phyloP scores from a whole-genome alignment of 2,113 vertebrate genomes.

The Antennarius striatus region DNA sequence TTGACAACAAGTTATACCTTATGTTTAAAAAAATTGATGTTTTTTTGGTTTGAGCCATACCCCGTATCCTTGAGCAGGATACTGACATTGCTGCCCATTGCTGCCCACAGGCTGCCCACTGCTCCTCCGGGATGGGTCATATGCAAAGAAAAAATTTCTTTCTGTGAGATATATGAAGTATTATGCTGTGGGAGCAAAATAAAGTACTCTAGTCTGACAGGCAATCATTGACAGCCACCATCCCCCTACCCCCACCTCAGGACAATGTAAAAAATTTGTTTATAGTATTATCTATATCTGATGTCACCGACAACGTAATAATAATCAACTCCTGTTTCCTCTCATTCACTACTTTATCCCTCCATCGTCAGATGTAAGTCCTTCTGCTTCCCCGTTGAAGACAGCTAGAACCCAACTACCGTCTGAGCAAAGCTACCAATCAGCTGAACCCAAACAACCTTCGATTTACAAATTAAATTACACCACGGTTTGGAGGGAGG shows the following conservation, averaged over 20 bases:
- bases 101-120: too few species aligned
- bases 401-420: too few species aligned
- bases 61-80: too few species aligned
- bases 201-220: neutral
- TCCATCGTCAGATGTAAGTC: constrained; percentile 3
- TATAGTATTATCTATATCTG: neutral
- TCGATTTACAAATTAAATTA: constrained; percentile 79
- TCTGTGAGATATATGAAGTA: too few species aligned
- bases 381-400: constrained; percentile 56
- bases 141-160: too few species aligned
- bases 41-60: too few species aligned
- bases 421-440: constrained; percentile 68
- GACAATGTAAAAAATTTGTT: neutral
- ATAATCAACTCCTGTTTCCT: neutral
- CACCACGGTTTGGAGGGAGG: constrained; percentile 43
- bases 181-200: neutral
- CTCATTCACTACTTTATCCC: constrained; percentile 4
- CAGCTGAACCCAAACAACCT: constrained; percentile 74
- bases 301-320: constrained; percentile 4
- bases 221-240: too few species aligned
- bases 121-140: too few species aligned
- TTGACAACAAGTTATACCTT: neutral
- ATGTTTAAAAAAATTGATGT: too few species aligned
- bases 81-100: too few species aligned
- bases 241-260: neutral